phyloP scores from a whole-genome alignment of 2,797 vertebrate species.

The Gallinago nigripennis region DNA sequence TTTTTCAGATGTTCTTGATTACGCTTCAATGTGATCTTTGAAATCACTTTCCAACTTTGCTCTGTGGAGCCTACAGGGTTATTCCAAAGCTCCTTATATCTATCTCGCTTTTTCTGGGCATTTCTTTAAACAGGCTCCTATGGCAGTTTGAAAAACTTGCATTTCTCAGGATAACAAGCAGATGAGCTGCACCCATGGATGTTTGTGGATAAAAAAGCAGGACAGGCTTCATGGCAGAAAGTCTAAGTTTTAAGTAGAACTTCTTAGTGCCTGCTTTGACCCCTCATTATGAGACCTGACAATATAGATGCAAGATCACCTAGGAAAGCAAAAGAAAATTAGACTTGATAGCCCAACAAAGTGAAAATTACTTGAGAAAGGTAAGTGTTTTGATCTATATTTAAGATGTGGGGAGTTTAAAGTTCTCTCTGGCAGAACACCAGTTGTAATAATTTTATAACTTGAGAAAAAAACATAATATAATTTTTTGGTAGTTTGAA shows the following conservation, averaged over 20 bases:
- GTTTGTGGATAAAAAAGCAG: not conserved
- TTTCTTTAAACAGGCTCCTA: not conserved
- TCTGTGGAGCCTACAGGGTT: not conserved
- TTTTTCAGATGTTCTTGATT: not conserved
- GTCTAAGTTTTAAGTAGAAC: not conserved
- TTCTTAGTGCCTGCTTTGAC: not conserved
- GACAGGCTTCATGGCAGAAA: not conserved
- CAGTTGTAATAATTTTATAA: not conserved
- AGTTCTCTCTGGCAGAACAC: not conserved
- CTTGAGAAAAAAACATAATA: not conserved
- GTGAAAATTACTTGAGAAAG: not conserved
- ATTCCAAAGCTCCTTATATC: not conserved
- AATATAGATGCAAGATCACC: not conserved
- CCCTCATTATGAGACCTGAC: not conserved
- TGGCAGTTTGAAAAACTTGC: not conserved
- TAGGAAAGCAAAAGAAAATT: not conserved
- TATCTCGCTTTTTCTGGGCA: not conserved
- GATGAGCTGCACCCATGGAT: not conserved
- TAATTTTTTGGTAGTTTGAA: not conserved
- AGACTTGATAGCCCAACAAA: not conserved
- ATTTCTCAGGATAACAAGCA: not conserved
- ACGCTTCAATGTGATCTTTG: not conserved
- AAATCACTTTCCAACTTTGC: not conserved
- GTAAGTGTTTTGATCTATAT: not conserved
- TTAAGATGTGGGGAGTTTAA: not conserved